phyloP scores from a whole-genome alignment of 2,113 vertebrate genomes.

The Ptyas mucosa region DNA sequence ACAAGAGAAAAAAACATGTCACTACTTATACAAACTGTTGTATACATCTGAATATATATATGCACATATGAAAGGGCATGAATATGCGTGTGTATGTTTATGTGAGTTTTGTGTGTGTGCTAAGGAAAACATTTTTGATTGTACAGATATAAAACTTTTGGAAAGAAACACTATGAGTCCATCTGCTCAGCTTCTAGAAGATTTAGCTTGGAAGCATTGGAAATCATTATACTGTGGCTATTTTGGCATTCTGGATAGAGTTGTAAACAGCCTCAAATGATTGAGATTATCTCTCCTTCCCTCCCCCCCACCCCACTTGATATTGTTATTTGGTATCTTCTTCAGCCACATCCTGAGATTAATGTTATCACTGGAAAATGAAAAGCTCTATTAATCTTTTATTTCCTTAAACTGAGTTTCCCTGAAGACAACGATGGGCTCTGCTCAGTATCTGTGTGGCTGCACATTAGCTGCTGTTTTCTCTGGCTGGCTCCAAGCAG shows the following conservation, averaged over 20 bases:
- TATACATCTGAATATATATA: too few species aligned
- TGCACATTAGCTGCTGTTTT: not conserved
- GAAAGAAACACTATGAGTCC: not conserved
- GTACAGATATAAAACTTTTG: not conserved
- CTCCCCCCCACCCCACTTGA: too few species aligned
- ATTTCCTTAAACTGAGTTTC: constrained; percentile 17
- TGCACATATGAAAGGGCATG: not conserved
- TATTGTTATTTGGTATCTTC: not conserved
- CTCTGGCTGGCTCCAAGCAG: not conserved
- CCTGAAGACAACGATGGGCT: not conserved
- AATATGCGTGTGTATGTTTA: not conserved
- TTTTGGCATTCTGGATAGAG: not conserved
- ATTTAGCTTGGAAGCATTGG: not conserved
- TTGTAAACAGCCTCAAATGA: not conserved
- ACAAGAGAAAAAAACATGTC: not conserved
- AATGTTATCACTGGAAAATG: constrained; percentile 11
- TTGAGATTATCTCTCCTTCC: not conserved
- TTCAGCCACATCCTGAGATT: not conserved
- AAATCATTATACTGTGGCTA: not conserved
- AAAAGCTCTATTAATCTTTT: constrained; percentile 22
- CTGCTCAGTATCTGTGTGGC: not conserved
- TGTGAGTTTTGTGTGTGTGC: not conserved
- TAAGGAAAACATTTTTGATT: not conserved
- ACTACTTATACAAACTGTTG: too few species aligned
- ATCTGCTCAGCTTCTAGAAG: not conserved